Base-by-base conservation (phyloP, 2,797 vertebrate genomes). In the Lepus townsendii region DNA sequence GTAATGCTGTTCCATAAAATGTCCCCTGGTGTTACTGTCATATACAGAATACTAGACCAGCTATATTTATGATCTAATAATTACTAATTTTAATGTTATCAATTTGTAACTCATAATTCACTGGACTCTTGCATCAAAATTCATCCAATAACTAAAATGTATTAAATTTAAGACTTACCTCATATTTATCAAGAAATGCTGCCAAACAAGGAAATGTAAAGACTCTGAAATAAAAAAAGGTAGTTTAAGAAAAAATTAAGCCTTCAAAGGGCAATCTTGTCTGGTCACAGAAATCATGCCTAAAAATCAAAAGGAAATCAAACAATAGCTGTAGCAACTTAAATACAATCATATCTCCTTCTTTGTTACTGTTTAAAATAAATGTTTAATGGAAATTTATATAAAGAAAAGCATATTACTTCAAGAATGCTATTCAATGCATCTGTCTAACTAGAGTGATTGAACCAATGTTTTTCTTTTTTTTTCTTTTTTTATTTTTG, bases 131-230 rank as follows among this genome's bases (percentile, higher is more conserved):
- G 1, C 19, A 60, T 83, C 27, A 35, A 93, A 96, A 76, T 89
- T 89, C 20, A 93, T 66, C 11, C 7, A 91, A 30, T 90, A 95
- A 66, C 57, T 95, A 50, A 80, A 76, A 96, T 2, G 57, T 83
- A 50, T 27, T 89, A 84, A 82, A 75, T 12, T 88, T 80, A 87
- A 93, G 97, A 80, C 98, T 98, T 96, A 99, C 99, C 99, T 99
- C 98, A 96, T 98, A 93, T 88, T 99, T 98, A 97, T 98, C 99
- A 97, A 99, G 98, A 98, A 98, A 98, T 96, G 98, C 99, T 97
- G 99, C 99, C 96, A 99, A 97, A 98, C 99, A 99, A 0, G 99
- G 99, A 96, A 99, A 99, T 54, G 99, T 99, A 97, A 98, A 99
- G 80, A 99, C 99, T 96, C 99, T 99, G 98, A 26, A 98, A 98